phyloP scores from a whole-genome alignment of 2,797 vertebrate genomes.

The Rhynchotus rufescens region DNA sequence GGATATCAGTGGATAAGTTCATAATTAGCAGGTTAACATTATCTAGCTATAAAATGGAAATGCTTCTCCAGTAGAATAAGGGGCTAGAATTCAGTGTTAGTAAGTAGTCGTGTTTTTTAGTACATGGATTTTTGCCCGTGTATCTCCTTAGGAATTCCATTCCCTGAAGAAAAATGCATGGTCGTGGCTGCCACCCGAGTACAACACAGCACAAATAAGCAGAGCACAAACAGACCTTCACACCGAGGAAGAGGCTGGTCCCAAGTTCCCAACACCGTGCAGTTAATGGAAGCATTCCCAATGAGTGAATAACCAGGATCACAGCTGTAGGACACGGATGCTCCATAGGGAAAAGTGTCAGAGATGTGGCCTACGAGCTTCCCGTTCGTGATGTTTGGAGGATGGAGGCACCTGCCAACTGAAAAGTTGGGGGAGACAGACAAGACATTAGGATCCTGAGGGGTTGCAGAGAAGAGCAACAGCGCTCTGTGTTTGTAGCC shows the following conservation, averaged over 20 bases:
- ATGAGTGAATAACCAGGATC: constrained; percentile 57
- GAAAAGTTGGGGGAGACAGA: background rate
- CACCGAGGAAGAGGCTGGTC: constrained; percentile 61
- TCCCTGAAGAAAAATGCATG: background rate
- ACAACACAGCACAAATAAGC: background rate
- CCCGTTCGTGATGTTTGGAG: constrained; percentile 54
- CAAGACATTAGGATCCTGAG: background rate
- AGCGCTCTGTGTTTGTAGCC: background rate
- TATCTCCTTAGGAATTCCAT: background rate
- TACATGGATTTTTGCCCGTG: background rate
- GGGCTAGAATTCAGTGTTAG: background rate
- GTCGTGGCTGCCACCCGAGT: background rate
- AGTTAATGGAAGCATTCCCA: constrained; percentile 57
- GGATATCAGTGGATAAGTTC: background rate
- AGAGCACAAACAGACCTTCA: constrained; percentile 38
- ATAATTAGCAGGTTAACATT: background rate
- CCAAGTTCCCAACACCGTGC: constrained; percentile 72
- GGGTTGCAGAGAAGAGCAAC: background rate
- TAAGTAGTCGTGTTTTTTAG: background rate
- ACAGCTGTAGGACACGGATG: constrained; percentile 71
- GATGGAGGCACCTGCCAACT: constrained; percentile 17
- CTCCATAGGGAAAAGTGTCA: constrained; percentile 7
- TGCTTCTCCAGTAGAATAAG: background rate
- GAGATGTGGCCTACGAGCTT: constrained; percentile 3
- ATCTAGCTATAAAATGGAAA: background rate